Base-by-base conservation (phyloP, 2,113 vertebrate species). In the Dicentrarchus labrax region DNA sequence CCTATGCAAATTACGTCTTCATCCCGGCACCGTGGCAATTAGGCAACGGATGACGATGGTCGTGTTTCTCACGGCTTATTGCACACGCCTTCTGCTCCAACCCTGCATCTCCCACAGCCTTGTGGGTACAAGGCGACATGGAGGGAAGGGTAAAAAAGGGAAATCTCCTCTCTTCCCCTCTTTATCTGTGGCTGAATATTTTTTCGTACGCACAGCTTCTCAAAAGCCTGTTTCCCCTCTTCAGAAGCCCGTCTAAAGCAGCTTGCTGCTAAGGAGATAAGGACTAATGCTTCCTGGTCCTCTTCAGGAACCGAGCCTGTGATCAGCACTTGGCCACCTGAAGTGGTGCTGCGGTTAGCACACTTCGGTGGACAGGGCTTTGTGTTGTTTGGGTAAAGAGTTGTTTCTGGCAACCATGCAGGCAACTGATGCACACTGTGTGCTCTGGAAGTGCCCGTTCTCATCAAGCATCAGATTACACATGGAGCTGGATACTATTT, bases 201-300 rank as follows among this genome's bases (percentile, higher is more conserved):
- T 30, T 30, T 30, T 78, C 71, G 84, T 38, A 65, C 21, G 75
- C 30, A n/a, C 78, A 41, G 82, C 86, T 77, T 79, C 80, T 78
- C 70, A 82, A 71, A 81, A 89, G 82, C 74, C 68, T 43, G 76
- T 74, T 87, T 83, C 66, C 67, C 59, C 48, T 80, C 66, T 78
- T 78, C 43, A 68, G 77, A 82, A 82, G 86, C 85, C 77, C 53
- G 16, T 78, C 78, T 70, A 82, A 91, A 91, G 86, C 87, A 71
- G 89, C 84, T 84, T 87, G 87, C 85, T 83, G 69, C 82, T 88
- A 69, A 89, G 83, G 70, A 92, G 92, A 93, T 92, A 72, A 86
- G 77, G 79, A 81, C 81, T 81, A 78, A 53, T 72, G 54, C 86
- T 83, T 77, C 76, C 72, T 67, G 73, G 78, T 78, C 68, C 77